Evolutionary conservation across 35 echinoderm and acorn worm species (phyloP), one percentile per base, ranked within the genome.

Genomic region (Holothuria glaberrima): DNA sequence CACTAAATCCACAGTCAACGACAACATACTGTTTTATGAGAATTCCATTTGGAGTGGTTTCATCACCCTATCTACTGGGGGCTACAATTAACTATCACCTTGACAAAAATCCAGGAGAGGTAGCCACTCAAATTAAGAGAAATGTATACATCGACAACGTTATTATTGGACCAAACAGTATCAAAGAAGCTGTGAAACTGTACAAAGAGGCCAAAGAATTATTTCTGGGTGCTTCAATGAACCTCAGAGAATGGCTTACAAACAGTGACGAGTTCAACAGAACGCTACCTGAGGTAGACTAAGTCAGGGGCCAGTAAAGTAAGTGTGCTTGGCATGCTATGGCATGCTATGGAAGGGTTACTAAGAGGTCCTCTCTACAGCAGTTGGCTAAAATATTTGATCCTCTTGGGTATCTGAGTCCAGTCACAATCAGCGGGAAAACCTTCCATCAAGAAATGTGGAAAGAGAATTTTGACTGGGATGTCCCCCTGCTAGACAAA

Each of bases 361-460:
- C 68, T 9, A 72, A 72, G 30, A 72, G 68, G 30, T 72, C 68
- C 9, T 9, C 68, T 30, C 68, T 31, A 5, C 44, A 81, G 22
- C 54, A 81, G 12, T 24, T 48, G 54, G 77, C 16, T 48, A 81
- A 30, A n/a, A 48, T 81, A 59, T 81, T 54, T 59, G 77, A 81
- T 29, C 77, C 77, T 16, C 41, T 81, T 18, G 77, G 48, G 22
- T 81, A 48, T 25, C 20, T 81, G 19, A 54, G 44, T 24, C 36
- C 77, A 38, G 29, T 81, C 32, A 48, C 41, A 14, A 81, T 81
- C 36, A 81, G 41, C 46, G 77, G 44, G 29, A 81, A 48, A 36
- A 48, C 21, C 10, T 9, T 81, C 54, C 18, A 25, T 0, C 32
- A 48, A 48, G 32, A 76, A 21, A 76, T 76, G 2, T 76, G 72